Evolutionary conservation across 2,888 invertebrate genomes (phyloP).

Genomic region (Deroplatys truncata): DNA sequence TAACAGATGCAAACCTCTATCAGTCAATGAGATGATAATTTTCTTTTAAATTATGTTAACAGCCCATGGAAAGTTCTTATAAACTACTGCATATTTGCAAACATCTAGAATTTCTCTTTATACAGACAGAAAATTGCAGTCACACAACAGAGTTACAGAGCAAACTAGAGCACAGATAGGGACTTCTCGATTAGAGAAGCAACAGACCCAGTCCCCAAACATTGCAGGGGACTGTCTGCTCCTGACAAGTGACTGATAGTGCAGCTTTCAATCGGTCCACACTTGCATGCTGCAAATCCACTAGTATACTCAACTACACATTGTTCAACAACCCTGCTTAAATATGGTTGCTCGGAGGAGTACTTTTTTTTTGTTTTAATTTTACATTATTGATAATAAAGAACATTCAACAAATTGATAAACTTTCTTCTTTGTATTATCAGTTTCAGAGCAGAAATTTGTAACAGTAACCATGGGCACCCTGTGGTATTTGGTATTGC

Average conservation of each 20-base stretch:
- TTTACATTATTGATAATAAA: constrained; percentile 31
- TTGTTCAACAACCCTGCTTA: constrained; percentile 30
- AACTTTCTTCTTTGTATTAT: constrained; percentile 24
- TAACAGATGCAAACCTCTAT: constrained; percentile 32
- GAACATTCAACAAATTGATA: constrained; percentile 33
- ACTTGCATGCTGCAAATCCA: constrained; percentile 21
- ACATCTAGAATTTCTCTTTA: constrained; percentile 36
- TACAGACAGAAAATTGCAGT: constrained; percentile 34
- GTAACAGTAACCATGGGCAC: constrained; percentile 31
- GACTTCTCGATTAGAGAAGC: background rate
- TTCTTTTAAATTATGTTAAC: constrained; percentile 33
- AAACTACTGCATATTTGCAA: constrained; percentile 39
- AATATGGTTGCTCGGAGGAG: constrained; percentile 30
- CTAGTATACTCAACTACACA: constrained; percentile 29
- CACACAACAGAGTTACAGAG: constrained; percentile 35
- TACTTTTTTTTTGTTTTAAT: constrained; percentile 29
- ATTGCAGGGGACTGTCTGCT: background rate
- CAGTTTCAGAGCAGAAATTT: constrained; percentile 31
- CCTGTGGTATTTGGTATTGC: constrained; percentile 27
- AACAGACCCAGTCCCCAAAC: background rate
- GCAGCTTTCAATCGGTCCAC: background rate
- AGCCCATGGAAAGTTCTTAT: constrained; percentile 37
- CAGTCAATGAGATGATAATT: constrained; percentile 33
- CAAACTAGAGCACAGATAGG: constrained; percentile 34
- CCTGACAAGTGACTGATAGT: constrained; percentile 1